Evolutionary conservation across 2,797 vertebrate species (phyloP), one percentile per base, ranked within the genome.

Genomic region (Ceyx erithaca): DNA sequence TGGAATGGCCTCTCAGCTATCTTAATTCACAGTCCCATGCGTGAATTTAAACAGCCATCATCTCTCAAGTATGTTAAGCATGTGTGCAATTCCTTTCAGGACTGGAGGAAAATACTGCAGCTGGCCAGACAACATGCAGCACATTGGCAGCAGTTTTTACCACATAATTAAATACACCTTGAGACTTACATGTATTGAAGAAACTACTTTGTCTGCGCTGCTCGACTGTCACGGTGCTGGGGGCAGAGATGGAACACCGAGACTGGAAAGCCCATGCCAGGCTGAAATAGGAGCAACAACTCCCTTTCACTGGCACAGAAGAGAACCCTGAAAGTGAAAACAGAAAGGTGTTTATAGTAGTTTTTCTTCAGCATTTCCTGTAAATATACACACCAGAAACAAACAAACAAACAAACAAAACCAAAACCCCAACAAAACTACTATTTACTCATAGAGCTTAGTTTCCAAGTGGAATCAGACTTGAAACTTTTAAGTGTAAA

Each of bases 121-220:
- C 51, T 25, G 8, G 40, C 2, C 70, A 76, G 67, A 31, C 10
- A 81, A 72, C 4, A 13, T 70, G 45, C 45, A 92, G 41, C 55
- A 35, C 45, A 17, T 4, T 13, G 26, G 28, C 46, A 73, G 40
- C 28, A 76, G 14, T 1, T 77, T 52, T 68, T 12, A 62, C 41
- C 45, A 17, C 4, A 3, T 26, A 28, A 58, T 40, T 40, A 40
- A 33, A 68, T 21, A 11, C n/a, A 85, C 8, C 13, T 37, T 4
- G 0, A 89, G 46, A 95, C 97, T 96, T 95, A 97, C 97, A 45
- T 0, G 26, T 90, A 16, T 97, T 97, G 94, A 97, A 97, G 94
- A 97, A 97, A 22, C 97, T 97, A 93, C 87, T 95, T 16, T 33
- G 69, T 41, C 97, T 96, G 88, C 91, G 10, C 4, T 95, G 97